Conservation (phyloP, 2,113 vertebrate species). For the Micromys minutus region DNA sequence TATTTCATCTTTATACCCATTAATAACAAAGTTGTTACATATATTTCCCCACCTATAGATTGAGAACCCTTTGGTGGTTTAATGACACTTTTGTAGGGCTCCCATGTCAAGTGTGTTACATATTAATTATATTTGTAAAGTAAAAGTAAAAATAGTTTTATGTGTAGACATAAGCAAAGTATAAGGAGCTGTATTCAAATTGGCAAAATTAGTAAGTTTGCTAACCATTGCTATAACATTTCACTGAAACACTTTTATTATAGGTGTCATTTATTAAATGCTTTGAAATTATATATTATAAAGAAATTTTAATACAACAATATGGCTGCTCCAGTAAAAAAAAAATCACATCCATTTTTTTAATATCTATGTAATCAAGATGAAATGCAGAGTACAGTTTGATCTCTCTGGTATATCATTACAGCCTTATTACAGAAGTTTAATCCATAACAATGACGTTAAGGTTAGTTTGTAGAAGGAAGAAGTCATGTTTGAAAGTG, state of each 20-base stretch:
- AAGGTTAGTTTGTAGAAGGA: no score
- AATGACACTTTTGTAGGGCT: background rate
- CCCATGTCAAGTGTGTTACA: background rate
- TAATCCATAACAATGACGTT: no score
- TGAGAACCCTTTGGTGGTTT: background rate
- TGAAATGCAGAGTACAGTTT: no score
- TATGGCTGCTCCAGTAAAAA: no score
- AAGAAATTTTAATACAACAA: no score
- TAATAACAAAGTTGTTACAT: background rate
- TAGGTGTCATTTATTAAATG: background rate
- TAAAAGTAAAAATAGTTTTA: background rate
- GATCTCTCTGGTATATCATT: no score
- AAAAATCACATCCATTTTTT: no score
- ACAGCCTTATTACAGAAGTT: no score
- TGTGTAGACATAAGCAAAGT: background rate
- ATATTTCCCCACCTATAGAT: background rate
- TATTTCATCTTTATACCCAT: background rate
- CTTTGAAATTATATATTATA: background rate
- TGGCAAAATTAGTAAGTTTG: background rate
- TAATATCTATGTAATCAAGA: no score
- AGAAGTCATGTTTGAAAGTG: no score
- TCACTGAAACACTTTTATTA: background rate
- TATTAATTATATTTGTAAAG: background rate
- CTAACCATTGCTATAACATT: background rate
- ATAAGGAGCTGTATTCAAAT: background rate